These are phyloP conservation scores for Carassius carassius DNA, from an alignment of 2,113 vertebrate genomes.

Conservation along the genomic window DNA sequence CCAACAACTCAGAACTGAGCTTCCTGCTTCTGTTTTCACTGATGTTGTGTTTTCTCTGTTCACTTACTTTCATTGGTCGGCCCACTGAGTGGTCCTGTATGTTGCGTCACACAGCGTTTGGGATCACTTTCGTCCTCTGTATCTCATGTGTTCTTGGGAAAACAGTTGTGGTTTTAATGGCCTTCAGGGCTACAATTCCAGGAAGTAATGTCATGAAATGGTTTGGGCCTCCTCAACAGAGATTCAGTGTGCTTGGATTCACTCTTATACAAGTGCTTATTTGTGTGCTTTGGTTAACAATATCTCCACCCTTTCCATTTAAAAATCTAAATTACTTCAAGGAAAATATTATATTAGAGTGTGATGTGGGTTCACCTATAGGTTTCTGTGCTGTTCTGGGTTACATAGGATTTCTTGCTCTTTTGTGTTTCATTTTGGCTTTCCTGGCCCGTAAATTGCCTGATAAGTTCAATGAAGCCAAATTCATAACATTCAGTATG, in stretches of 20 bases:
- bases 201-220: conserved; percentile 56
- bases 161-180: conserved; percentile 62
- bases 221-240: conserved; percentile 37
- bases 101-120: too few species aligned
- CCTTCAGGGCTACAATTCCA: conserved; percentile 59
- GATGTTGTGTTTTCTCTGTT: conserved; percentile 39
- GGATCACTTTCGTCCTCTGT: too few species aligned
- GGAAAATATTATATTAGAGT: conserved; percentile 70
- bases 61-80: too few species aligned
- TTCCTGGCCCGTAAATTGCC: conserved; percentile 60
- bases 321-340: conserved; percentile 66
- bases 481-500: conserved; percentile 68
- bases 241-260: conserved; percentile 64
- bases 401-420: conserved; percentile 68
- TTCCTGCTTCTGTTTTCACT: conserved; percentile 46
- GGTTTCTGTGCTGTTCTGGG: conserved; percentile 72
- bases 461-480: conserved; percentile 67
- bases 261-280: conserved; percentile 69
- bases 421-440: conserved; percentile 62
- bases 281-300: conserved; percentile 67
- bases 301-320: conserved; percentile 67
- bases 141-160: conserved; percentile 56
- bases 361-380: conserved; percentile 66
- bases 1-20: conserved; percentile 48
- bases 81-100: too few species aligned